Percentiles rank a stretch among this genome's conserved stretches.
These are phyloP conservation scores for Gambusia holbrooki DNA, from an alignment of 2,113 vertebrate species.

Conservation along the genomic window DNA sequence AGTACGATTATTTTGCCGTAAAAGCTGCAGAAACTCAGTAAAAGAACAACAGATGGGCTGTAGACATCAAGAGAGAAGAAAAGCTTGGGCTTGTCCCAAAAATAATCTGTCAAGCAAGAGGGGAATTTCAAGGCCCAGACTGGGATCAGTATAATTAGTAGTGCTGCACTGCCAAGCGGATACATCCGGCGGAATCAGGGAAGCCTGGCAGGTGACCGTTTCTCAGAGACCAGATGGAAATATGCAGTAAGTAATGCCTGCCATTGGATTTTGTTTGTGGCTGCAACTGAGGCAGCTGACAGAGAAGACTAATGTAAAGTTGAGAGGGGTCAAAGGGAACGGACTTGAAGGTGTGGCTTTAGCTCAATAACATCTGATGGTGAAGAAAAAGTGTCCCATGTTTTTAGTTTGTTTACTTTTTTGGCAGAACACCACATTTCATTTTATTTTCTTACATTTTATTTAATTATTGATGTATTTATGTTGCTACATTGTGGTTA, in stretches of 20 bases:
- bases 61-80: constrained; percentile 51
- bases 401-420: not conserved
- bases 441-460: not conserved
- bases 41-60: constrained; percentile 52
- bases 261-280: constrained; percentile 50
- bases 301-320: constrained; percentile 23
- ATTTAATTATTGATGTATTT: not conserved
- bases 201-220: constrained; percentile 65
- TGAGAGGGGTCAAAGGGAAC: not conserved
- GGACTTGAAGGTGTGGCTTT: constrained; percentile 6
- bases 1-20: constrained; percentile 17
- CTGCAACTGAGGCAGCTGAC: constrained; percentile 16
- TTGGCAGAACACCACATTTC: not conserved
- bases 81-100: constrained; percentile 47
- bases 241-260: constrained; percentile 33
- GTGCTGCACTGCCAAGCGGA: constrained; percentile 64
- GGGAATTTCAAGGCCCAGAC: constrained; percentile 66
- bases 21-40: constrained; percentile 30
- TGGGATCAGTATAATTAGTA: constrained; percentile 72
- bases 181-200: constrained; percentile 58
- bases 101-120: constrained; percentile 47
- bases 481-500: not conserved
- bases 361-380: not conserved
- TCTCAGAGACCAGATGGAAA: constrained; percentile 59
- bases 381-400: not conserved